Evolutionary conservation across 2,113 vertebrate genomes (phyloP).

Genomic region (Meleagris gallopavo): DNA sequence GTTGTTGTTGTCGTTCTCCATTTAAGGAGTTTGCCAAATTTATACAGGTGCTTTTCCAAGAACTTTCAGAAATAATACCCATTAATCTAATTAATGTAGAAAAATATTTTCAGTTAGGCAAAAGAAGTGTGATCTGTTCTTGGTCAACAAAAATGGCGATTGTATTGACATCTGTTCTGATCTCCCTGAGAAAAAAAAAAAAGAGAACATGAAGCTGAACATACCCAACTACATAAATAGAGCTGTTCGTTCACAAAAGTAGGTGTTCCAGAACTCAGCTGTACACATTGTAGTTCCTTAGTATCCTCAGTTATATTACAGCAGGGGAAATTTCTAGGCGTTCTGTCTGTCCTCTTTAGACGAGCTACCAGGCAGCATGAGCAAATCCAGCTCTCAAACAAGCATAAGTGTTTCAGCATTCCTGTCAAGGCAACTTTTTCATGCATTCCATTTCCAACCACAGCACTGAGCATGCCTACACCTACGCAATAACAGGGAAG

Average conservation of each 20-base stretch:
- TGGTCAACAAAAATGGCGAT: too few species aligned
- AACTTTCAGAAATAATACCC: neutral
- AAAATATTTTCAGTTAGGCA: neutral
- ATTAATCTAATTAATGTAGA: neutral
- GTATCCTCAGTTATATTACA: neutral
- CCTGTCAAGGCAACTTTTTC: neutral
- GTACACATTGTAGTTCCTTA: neutral
- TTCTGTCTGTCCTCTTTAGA: neutral
- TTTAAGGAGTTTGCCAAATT: neutral
- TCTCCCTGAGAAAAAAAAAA: neutral
- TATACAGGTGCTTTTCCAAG: neutral
- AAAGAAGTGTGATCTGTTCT: neutral
- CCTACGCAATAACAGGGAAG: neutral
- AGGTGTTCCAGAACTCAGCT: neutral
- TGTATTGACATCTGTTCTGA: neutral
- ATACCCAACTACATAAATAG: neutral
- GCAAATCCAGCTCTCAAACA: neutral
- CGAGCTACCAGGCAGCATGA: neutral
- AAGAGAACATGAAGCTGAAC: neutral
- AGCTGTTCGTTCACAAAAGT: neutral
- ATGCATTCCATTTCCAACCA: neutral
- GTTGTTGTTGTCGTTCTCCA: too few species aligned
- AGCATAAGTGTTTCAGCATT: neutral
- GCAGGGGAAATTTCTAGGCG: neutral
- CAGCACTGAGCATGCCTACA: neutral